Base-by-base conservation (phyloP, 1,140 invertebrate species). In the Drosophila subobscura region DNA sequence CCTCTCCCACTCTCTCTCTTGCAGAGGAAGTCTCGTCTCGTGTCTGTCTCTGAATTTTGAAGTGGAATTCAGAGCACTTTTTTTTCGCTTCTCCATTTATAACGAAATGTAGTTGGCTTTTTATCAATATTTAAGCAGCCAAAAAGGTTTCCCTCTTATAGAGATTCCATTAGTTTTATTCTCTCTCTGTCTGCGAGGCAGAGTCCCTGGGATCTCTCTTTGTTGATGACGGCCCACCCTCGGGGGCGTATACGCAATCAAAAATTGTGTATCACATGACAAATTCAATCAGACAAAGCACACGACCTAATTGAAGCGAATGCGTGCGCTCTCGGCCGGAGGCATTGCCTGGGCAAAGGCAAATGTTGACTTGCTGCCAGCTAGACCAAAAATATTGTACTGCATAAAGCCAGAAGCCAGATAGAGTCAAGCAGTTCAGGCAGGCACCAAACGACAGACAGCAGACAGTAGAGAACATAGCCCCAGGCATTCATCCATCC, bases 211-310 rank as follows among this genome's bases (percentile, higher is more conserved):
- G 25, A 10, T 27, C n/a, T 41, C 50, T 41, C 29, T 49, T 41
- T 45, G 42, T 25, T 37, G 77, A 81, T 60, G 71, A 73, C 33
- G 60, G 70, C 20, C 50, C 22, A 29, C 67, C 73, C 70, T 55
- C 55, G 47, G 63, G 27, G 71, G 74, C 83, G 75, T 66, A 79
- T 88, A 79, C 71, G 76, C 83, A 86, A 86, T 86, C 83, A 86
- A 76, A 86, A 83, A 88, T 77, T 49, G 77, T 77, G 77, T 86
- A 86, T 88, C 74, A 83, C 68, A 88, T 86, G 71, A 83, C 83
- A 79, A 83, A 88, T 83, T 88, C 83, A 88, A 88, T 88, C 83
- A 88, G 72, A 88, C 83, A 88, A 88, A 72, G 78, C 58, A 47
- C 59, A 88, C 61, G 56, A 81, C 59, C 74, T 86, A 86, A 86